These are phyloP conservation scores for Cavia porcellus DNA, from an alignment of 2,113 vertebrate species.

Conservation along the genomic window DNA sequence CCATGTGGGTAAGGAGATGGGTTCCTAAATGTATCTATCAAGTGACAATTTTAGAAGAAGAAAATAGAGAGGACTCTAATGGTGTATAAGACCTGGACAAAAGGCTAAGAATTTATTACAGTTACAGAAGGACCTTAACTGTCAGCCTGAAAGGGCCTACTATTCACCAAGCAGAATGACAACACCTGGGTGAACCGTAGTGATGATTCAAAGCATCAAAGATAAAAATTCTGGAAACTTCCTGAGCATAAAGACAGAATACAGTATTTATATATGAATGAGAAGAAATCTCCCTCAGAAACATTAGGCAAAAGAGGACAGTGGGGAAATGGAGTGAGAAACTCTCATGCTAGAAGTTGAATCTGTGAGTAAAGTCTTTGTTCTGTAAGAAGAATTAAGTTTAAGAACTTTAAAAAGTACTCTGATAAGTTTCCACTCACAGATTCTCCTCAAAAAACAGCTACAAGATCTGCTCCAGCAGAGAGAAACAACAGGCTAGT, in stretches of 20 bases:
- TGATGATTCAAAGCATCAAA: not conserved
- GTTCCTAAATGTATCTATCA: not conserved
- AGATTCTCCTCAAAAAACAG: not conserved
- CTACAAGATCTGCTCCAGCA: not conserved
- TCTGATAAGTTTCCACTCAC: not conserved
- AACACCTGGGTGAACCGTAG: not conserved
- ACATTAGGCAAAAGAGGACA: not conserved
- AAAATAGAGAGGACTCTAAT: fast-evolving
- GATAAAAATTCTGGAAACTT: not conserved
- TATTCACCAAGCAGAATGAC: not conserved
- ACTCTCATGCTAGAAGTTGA: not conserved
- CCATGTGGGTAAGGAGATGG: not conserved
- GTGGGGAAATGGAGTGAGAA: not conserved
- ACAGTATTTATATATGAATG: not conserved
- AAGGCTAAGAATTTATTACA: not conserved
- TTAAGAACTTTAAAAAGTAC: not conserved
- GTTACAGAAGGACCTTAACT: not conserved
- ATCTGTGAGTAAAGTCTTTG: not conserved
- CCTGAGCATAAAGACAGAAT: not conserved
- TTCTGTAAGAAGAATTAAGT: not conserved
- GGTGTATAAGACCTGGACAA: not conserved
- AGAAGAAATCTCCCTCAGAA: not conserved
- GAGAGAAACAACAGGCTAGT: not conserved
- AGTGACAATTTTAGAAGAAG: not conserved
- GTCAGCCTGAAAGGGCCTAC: not conserved